Evolutionary conservation across 2,113 vertebrate species (phyloP).

Genomic region (Hassar affinis): DNA sequence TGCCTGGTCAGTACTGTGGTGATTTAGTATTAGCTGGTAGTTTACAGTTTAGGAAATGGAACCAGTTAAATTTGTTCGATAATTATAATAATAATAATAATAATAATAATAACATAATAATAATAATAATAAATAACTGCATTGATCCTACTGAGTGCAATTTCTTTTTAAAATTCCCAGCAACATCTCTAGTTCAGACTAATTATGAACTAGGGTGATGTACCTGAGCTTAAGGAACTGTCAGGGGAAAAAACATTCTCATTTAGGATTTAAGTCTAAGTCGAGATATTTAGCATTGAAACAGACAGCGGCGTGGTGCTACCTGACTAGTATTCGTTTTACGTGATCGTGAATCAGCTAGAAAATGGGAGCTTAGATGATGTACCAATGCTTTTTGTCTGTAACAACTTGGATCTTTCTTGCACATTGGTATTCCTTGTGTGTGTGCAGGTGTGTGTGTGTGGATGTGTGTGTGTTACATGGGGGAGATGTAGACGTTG

Average conservation of each 20-base stretch:
- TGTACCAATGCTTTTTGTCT: neutral
- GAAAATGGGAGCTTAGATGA: neutral
- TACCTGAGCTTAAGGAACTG: neutral
- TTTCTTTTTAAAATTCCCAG: neutral
- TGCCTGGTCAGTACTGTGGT: neutral
- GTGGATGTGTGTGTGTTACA: neutral
- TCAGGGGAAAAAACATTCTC: neutral
- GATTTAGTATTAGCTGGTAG: neutral
- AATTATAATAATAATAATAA: neutral
- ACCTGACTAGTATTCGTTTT: neutral
- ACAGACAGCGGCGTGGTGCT: neutral
- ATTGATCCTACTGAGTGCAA: too few relatives aligned
- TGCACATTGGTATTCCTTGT: neutral
- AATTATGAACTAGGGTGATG: neutral
- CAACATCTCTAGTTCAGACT: too few relatives aligned
- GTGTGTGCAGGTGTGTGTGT: conserved; percentile 10
- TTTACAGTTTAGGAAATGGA: neutral
- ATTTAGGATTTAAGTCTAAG: neutral
- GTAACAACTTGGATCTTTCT: neutral
- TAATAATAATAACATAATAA: neutral
- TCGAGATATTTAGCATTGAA: neutral
- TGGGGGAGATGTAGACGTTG: conserved; percentile 1
- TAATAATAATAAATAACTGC: too few relatives aligned
- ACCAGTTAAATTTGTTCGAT: neutral
- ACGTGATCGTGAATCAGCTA: neutral